A percentile compares a stretch with the other conserved stretches of the same genome.
Conservation (phyloP, 2,888 invertebrate species). For the Anodontia alba region DNA sequence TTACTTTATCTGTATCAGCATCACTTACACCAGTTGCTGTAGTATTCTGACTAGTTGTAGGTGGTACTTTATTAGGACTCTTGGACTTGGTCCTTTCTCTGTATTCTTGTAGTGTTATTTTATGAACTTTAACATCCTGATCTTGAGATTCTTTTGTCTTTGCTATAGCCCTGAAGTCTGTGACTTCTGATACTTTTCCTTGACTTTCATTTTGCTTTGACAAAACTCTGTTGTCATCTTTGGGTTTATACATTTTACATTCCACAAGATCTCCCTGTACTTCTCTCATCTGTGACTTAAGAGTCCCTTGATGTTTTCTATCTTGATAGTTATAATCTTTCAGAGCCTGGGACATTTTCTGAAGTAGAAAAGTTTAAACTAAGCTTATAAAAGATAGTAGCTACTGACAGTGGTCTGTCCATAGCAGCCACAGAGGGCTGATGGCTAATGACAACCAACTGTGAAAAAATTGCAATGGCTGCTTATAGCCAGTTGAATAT, state of each 20-base stretch:
- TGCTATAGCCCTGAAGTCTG: not conserved
- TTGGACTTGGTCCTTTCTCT: constrained; percentile 46
- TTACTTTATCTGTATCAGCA: not conserved
- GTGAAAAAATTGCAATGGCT: no score
- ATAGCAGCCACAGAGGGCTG: no score
- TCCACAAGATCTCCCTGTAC: not conserved
- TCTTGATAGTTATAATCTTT: constrained; percentile 55
- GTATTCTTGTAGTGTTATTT: constrained; percentile 49
- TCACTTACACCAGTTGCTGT: not conserved
- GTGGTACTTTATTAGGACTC: constrained; percentile 32
- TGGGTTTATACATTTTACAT: not conserved
- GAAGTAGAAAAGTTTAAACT: not conserved
- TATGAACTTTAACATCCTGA: constrained; percentile 30
- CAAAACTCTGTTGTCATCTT: not conserved
- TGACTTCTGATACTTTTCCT: not conserved
- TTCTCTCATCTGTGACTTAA: not conserved
- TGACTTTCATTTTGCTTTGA: not conserved
- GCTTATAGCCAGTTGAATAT: no score
- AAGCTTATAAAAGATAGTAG: no score
- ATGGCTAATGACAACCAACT: no score
- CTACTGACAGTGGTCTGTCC: no score
- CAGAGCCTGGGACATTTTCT: constrained; percentile 35
- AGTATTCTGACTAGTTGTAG: not conserved
- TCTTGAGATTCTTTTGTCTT: not conserved
- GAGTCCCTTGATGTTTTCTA: not conserved